These are phyloP conservation scores for Axinella damicornis DNA, from an alignment of 37 sponge, comb jelly and placozoan species.

Conservation along the genomic window DNA sequence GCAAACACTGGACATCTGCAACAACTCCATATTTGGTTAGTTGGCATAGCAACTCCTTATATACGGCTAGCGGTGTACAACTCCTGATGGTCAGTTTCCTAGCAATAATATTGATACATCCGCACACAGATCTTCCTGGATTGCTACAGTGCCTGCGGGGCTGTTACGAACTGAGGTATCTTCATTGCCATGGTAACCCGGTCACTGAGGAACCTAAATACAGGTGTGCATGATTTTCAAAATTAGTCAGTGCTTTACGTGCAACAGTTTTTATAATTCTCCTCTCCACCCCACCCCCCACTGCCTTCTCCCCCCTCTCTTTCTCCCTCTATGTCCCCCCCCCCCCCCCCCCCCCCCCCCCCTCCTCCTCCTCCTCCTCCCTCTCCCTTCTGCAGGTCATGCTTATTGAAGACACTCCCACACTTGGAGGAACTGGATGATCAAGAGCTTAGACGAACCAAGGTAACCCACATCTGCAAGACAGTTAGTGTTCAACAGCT, in stretches of 20 bases:
- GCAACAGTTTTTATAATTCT: no score
- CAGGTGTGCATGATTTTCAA: not conserved
- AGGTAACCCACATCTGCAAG: not conserved
- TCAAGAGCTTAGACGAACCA: not conserved
- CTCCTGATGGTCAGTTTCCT: no score
- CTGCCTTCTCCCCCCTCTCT: no score
- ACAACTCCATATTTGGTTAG: constrained; percentile 69
- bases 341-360: not conserved
- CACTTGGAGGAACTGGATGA: constrained; percentile 8
- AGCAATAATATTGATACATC: no score
- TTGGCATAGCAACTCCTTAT: not conserved
- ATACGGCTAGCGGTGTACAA: no score
- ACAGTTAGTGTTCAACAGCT: no score
- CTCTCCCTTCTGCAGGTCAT: not conserved
- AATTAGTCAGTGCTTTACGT: no score
- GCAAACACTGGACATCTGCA: constrained; percentile 43
- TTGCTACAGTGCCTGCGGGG: constrained; percentile 62
- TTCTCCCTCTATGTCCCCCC: no score
- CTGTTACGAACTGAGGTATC: constrained; percentile 24
- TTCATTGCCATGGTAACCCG: constrained; percentile 57
- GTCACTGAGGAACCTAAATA: constrained; percentile 49
- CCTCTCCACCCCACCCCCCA: no score
- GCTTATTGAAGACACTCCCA: constrained; percentile 36
- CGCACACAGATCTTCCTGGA: constrained; percentile 46
- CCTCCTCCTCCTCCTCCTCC: not conserved